A percentile compares a stretch with the other conserved stretches of the same genome.
Conservation (phyloP, 1,140 invertebrate species). For the Philopotamus ludificatus region DNA sequence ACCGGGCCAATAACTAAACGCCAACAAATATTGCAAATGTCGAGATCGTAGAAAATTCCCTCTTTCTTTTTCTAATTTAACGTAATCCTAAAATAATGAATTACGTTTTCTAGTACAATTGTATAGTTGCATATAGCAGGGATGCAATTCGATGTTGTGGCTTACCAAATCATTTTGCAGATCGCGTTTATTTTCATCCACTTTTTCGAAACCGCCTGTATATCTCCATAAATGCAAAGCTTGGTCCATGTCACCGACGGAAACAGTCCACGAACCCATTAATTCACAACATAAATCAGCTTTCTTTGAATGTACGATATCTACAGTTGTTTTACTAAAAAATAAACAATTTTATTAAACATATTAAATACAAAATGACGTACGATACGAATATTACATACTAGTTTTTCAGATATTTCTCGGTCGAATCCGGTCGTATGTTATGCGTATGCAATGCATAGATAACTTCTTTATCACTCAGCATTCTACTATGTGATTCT, state of each 20-base stretch:
- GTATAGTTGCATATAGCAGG: too few species aligned
- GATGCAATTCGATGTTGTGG: constrained; percentile 18
- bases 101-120: too few species aligned
- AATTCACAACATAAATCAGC: constrained; percentile 70
- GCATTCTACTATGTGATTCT: constrained; percentile 91
- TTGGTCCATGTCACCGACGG: constrained; percentile 97
- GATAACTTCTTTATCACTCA: constrained; percentile 92
- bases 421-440: constrained; percentile 82
- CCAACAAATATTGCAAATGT: constrained; percentile 88
- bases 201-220: constrained; percentile 85
- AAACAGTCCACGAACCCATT: constrained; percentile 84
- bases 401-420: constrained; percentile 88
- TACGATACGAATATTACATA: constrained; percentile 59
- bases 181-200: constrained; percentile 75
- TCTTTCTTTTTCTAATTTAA: constrained; percentile 75
- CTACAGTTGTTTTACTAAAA: constrained; percentile 76
- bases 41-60: constrained; percentile 82
- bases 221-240: constrained; percentile 94
- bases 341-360: constrained; percentile 6
- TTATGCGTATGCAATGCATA: constrained; percentile 94
- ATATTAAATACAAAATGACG: constrained; percentile 1
- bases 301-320: constrained; percentile 74
- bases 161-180: constrained; percentile 72
- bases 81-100: constrained; percentile 69
- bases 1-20: constrained; percentile 87